phyloP scores from a whole-genome alignment of 2,797 vertebrate genomes.

The Falco concolor region DNA sequence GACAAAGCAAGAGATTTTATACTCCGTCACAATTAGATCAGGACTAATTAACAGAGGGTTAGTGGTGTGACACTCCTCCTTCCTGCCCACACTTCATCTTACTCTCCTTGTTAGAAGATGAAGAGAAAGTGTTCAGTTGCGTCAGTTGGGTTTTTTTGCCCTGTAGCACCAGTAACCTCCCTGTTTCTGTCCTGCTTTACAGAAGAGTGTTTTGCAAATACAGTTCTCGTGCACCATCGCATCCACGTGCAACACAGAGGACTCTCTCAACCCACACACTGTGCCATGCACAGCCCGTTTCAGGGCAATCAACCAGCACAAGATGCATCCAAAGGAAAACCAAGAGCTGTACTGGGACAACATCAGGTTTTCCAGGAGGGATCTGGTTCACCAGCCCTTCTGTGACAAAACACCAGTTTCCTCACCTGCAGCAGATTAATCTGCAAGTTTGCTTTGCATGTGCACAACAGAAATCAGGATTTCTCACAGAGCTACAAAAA shows the following conservation, averaged over 20 bases:
- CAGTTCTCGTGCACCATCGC: fast-evolving
- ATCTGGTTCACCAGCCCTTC: neutral
- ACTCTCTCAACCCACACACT: neutral
- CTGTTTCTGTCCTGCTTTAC: neutral
- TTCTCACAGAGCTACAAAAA: neutral
- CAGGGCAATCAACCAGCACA: neutral
- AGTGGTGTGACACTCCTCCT: neutral
- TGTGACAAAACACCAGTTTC: neutral
- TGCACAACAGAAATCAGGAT: neutral
- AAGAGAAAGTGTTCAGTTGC: neutral
- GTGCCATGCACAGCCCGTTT: fast-evolving
- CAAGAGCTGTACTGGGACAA: neutral
- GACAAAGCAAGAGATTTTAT: neutral
- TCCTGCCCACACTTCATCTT: neutral
- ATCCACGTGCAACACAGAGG: fast-evolving
- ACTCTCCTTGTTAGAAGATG: neutral
- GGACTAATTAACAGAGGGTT: neutral
- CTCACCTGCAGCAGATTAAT: neutral
- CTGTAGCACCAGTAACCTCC: neutral
- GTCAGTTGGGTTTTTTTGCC: neutral
- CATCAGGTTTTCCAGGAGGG: neutral
- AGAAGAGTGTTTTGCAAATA: neutral
- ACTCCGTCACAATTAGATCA: neutral
- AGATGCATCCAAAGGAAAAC: neutral
- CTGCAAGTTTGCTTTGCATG: neutral